These are phyloP conservation scores for Bombus waltoni DNA, from an alignment of 1,140 invertebrate genomes.

Conservation along the genomic window DNA sequence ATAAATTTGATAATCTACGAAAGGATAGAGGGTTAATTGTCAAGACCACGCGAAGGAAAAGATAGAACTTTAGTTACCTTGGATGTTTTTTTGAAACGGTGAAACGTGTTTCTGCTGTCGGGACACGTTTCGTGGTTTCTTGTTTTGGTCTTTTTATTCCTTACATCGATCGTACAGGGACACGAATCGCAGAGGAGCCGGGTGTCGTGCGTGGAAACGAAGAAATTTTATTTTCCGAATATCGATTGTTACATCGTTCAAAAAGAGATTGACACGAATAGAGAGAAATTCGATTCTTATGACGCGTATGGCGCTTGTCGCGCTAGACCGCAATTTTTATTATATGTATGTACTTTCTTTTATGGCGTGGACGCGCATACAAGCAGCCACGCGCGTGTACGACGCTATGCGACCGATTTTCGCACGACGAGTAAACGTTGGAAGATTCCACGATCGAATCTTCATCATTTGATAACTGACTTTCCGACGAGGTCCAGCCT, in stretches of 20 bases:
- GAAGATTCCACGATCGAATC: neutral
- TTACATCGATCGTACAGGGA: no score
- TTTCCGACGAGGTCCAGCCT: slow-evolving; percentile 73
- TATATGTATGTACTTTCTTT: slow-evolving; percentile 28
- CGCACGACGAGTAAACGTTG: slow-evolving; percentile 14
- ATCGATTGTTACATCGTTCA: slow-evolving; percentile 70
- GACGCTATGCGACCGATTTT: neutral
- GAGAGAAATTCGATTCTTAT: slow-evolving; percentile 62
- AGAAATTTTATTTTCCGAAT: slow-evolving; percentile 76
- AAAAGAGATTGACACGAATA: slow-evolving; percentile 73
- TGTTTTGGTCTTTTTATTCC: neutral
- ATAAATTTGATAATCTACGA: no score
- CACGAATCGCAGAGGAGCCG: neutral
- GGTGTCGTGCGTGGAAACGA: slow-evolving; percentile 68
- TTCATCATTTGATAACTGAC: slow-evolving; percentile 1
- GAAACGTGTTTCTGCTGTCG: neutral
- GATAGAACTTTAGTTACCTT: neutral
- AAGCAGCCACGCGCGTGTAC: neutral
- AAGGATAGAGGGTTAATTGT: no score
- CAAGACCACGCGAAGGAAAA: neutral
- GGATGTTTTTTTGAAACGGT: neutral
- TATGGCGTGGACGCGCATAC: neutral
- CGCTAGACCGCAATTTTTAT: neutral
- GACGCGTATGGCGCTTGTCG: slow-evolving; percentile 7
- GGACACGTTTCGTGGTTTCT: no score